Percentiles rank a stretch among this genome's conserved stretches.
Conservation (phyloP, 2,888 invertebrate genomes). For the Xylota sylvarum region DNA sequence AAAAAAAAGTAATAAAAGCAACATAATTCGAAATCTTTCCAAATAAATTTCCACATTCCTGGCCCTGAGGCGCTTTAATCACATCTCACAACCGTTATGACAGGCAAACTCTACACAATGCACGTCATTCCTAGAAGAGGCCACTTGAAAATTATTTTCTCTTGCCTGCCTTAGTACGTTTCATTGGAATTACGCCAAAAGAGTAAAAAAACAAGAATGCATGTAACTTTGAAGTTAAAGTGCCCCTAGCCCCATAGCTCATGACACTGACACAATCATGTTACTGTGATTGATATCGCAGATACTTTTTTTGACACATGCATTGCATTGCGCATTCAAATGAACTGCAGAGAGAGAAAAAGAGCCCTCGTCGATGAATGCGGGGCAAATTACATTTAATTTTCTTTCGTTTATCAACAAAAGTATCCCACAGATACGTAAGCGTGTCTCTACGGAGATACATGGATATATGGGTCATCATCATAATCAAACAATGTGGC, state of each 20-base stretch:
- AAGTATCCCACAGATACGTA: slow-evolving; percentile 33
- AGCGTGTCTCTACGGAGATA: background rate
- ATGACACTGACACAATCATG: slow-evolving; percentile 76
- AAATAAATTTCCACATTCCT: slow-evolving; percentile 48
- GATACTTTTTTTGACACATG: slow-evolving; percentile 74
- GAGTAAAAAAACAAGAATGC: slow-evolving; percentile 10
- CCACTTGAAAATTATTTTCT: slow-evolving; percentile 68
- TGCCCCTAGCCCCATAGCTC: slow-evolving; percentile 50
- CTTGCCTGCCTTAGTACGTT: slow-evolving; percentile 39
- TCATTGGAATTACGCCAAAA: slow-evolving; percentile 71
- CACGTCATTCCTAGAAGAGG: slow-evolving; percentile 71
- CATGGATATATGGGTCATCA: slow-evolving; percentile 65
- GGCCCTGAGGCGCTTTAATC: slow-evolving; percentile 57
- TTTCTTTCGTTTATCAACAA: slow-evolving; percentile 19
- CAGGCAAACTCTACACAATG: slow-evolving; percentile 60
- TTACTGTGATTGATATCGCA: slow-evolving; percentile 74
- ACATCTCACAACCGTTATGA: slow-evolving; percentile 62
- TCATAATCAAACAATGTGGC: slow-evolving; percentile 58
- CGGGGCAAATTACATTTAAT: slow-evolving; percentile 38
- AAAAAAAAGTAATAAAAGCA: background rate
- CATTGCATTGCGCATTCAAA: slow-evolving; percentile 44
- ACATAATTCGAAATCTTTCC: slow-evolving; percentile 8
- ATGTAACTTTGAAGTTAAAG: slow-evolving; percentile 64
- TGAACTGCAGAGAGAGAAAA: background rate
- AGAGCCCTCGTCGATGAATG: slow-evolving; percentile 40